Conservation (phyloP, 2,888 invertebrate genomes). For the Perizoma flavofasciatum region DNA sequence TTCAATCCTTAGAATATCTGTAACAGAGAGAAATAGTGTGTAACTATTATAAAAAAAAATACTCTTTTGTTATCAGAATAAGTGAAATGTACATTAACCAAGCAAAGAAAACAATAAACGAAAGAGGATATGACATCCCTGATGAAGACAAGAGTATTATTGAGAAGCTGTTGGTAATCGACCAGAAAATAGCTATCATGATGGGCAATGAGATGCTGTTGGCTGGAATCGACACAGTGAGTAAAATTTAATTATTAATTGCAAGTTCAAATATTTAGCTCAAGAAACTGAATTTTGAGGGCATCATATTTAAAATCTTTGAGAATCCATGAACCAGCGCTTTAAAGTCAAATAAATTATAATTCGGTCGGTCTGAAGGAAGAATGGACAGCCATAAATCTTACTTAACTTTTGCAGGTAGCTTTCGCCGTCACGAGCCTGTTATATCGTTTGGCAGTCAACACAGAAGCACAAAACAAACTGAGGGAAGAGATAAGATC, state of each 20-base stretch:
- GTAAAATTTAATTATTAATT: background rate
- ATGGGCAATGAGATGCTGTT: conserved; percentile 88
- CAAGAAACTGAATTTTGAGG: no score
- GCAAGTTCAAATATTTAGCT: background rate
- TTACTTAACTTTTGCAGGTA: conserved; percentile 58
- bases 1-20: background rate
- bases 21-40: background rate
- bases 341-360: no score
- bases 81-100: conserved; percentile 62
- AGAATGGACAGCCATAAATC: background rate
- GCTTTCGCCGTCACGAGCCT: conserved; percentile 64
- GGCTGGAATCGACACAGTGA: conserved; percentile 89
- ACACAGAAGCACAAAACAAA: conserved; percentile 81
- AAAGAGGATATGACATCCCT: conserved; percentile 60
- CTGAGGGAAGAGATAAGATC: conserved; percentile 64
- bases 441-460: conserved; percentile 81
- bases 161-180: conserved; percentile 85
- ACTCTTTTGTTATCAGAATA: conserved; percentile 44
- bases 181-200: conserved; percentile 85
- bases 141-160: conserved; percentile 85
- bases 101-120: conserved; percentile 56
- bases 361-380: no score
- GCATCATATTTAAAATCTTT: no score
- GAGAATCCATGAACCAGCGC: no score
- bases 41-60: background rate